Evolutionary conservation across 2,797 vertebrate species (phyloP).

Genomic region (Nannoperca obscura): DNA sequence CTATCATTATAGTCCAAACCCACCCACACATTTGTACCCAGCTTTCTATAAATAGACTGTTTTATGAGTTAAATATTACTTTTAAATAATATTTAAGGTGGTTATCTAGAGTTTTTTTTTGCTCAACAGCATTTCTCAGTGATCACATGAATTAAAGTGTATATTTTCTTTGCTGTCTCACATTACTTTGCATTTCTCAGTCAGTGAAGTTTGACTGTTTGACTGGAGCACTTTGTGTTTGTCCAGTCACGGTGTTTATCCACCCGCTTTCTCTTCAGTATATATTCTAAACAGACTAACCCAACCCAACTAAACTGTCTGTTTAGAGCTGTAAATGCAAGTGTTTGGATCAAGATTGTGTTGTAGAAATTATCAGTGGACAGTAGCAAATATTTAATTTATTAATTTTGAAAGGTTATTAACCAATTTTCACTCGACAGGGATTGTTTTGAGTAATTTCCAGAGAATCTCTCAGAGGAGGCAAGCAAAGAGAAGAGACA

Average conservation of each 20-base stretch:
- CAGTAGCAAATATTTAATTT: conserved; percentile 17
- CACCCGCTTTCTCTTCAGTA: background rate
- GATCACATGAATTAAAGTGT: background rate
- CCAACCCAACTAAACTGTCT: background rate
- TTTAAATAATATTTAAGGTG: background rate
- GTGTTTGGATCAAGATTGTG: background rate
- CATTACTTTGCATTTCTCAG: background rate
- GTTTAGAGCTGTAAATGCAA: background rate
- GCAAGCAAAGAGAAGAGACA: conserved; percentile 35
- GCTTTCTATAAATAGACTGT: conserved; percentile 43
- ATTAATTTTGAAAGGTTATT: background rate
- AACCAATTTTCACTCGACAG: conserved; percentile 9
- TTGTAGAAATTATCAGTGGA: background rate
- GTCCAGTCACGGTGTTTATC: background rate
- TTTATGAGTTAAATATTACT: conserved; percentile 35
- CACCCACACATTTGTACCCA: conserved; percentile 39
- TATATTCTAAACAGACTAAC: background rate
- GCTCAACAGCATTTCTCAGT: background rate
- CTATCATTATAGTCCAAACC: conserved; percentile 66
- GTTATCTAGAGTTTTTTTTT: background rate
- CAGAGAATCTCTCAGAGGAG: conserved; percentile 59
- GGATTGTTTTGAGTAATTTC: conserved; percentile 42
- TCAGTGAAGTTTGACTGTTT: background rate
- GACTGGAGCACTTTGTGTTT: background rate
- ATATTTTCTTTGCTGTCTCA: background rate